A percentile compares a stretch with the other conserved stretches of the same genome.
phyloP scores from a whole-genome alignment of 2,113 vertebrate species.

The Tachycineta bicolor region DNA sequence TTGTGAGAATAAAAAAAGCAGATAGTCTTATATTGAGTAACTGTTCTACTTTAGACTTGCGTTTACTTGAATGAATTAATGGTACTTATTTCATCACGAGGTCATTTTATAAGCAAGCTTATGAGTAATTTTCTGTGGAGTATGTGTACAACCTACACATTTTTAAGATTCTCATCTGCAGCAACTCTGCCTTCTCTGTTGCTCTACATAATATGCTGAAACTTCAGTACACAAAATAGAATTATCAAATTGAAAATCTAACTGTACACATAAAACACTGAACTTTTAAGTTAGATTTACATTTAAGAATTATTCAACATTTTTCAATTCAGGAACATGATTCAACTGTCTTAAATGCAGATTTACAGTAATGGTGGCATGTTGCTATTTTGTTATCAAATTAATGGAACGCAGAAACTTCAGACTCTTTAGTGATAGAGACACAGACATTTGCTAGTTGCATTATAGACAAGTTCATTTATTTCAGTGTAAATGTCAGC shows the following conservation, averaged over 20 bases:
- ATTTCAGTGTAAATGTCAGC: slow-evolving; percentile 73
- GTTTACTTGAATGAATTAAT: slow-evolving; percentile 64
- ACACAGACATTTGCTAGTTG: slow-evolving; percentile 67
- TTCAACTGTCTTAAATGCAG: slow-evolving; percentile 43
- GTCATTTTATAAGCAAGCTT: slow-evolving; percentile 40
- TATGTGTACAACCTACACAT: not conserved
- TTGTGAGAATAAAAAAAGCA: slow-evolving; percentile 38
- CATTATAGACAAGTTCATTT: slow-evolving; percentile 67
- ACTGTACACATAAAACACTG: slow-evolving; percentile 11
- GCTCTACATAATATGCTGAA: not conserved
- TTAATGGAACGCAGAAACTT: slow-evolving; percentile 26
- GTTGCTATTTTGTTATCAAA: slow-evolving; percentile 57
- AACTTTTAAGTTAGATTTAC: slow-evolving; percentile 53
- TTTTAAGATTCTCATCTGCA: slow-evolving; percentile 36
- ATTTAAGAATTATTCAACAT: slow-evolving; percentile 29
- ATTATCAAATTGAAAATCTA: slow-evolving; percentile 40
- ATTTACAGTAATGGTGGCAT: slow-evolving; percentile 45
- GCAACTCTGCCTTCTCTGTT: slow-evolving; percentile 53
- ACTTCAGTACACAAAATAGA: slow-evolving; percentile 2
- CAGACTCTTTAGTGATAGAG: slow-evolving; percentile 66
- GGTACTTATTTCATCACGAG: slow-evolving; percentile 58
- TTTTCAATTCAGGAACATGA: slow-evolving; percentile 40
- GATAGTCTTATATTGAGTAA: not conserved
- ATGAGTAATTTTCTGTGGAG: not conserved
- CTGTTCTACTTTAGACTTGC: slow-evolving; percentile 21